A percentile compares a stretch with the other conserved stretches of the same genome.
Evolutionary conservation across 2,888 invertebrate genomes (phyloP).

Genomic region (Limenitis camilla): DNA sequence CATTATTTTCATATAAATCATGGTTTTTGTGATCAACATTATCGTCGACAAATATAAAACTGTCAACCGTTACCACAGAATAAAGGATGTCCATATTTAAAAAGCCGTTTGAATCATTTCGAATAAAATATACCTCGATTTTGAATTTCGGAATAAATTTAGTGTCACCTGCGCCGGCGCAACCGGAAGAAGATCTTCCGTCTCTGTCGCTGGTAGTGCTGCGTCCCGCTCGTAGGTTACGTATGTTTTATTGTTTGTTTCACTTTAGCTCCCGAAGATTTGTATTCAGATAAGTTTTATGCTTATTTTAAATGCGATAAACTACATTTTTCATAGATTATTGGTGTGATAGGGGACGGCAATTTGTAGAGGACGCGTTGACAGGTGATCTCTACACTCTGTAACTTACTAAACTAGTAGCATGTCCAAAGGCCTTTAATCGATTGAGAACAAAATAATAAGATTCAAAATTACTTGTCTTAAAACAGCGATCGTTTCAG

Average conservation of each 20-base stretch:
- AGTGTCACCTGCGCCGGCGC: constrained; percentile 69
- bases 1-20: constrained; percentile 70
- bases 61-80: constrained; percentile 61
- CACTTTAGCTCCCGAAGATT: constrained; percentile 55
- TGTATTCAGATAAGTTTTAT: constrained; percentile 64
- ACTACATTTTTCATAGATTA: constrained; percentile 58
- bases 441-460: too few relatives aligned
- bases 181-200: constrained; percentile 61
- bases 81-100: constrained; percentile 72
- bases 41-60: constrained; percentile 71
- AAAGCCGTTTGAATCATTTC: constrained; percentile 71
- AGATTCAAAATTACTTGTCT: too few relatives aligned
- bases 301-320: constrained; percentile 68
- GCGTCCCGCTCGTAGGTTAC: constrained; percentile 35
- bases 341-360: constrained; percentile 48
- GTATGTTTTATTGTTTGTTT: constrained; percentile 60
- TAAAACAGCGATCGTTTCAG: too few relatives aligned
- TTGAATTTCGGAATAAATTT: constrained; percentile 75
- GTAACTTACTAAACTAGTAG: too few relatives aligned
- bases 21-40: constrained; percentile 48
- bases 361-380: constrained; percentile 57
- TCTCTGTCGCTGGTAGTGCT: constrained; percentile 37
- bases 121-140: constrained; percentile 70
- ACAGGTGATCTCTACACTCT: constrained; percentile 47
- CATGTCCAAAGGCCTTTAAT: too few relatives aligned